Evolutionary conservation across 2,888 invertebrate species (phyloP).

Genomic region (Unio pictorum): DNA sequence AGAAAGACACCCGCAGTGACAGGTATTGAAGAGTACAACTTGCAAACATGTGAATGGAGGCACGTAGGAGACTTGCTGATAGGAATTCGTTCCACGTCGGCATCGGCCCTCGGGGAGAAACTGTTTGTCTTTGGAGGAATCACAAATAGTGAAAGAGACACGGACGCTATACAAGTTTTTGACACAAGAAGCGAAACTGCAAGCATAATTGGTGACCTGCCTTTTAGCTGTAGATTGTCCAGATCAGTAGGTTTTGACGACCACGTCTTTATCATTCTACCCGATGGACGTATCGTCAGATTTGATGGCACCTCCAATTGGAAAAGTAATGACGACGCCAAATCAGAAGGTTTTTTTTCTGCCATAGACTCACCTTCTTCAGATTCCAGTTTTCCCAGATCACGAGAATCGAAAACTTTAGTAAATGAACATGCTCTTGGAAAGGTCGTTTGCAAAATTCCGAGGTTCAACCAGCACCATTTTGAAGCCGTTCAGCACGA

Average conservation of each 20-base stretch:
- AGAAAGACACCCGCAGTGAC: constrained; percentile 51
- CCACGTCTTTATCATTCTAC: constrained; percentile 47
- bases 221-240: constrained; percentile 54
- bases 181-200: constrained; percentile 46
- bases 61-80: constrained; percentile 49
- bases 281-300: constrained; percentile 52
- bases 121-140: constrained; percentile 57
- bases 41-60: constrained; percentile 51
- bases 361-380: constrained; percentile 20
- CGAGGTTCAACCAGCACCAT: constrained; percentile 47
- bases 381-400: constrained; percentile 18
- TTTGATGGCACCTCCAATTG: constrained; percentile 28
- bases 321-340: constrained; percentile 22
- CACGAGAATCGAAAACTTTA: constrained; percentile 5
- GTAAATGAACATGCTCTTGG: constrained; percentile 27
- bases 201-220: constrained; percentile 50
- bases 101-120: constrained; percentile 52
- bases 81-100: constrained; percentile 50
- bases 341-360: constrained; percentile 2
- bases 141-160: constrained; percentile 51
- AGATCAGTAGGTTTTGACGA: constrained; percentile 49
- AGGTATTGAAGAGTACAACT: constrained; percentile 53
- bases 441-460: constrained; percentile 33
- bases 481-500: constrained; percentile 55
- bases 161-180: constrained; percentile 53